phyloP scores from a whole-genome alignment of 2,113 vertebrate genomes.

The Tachycineta bicolor region DNA sequence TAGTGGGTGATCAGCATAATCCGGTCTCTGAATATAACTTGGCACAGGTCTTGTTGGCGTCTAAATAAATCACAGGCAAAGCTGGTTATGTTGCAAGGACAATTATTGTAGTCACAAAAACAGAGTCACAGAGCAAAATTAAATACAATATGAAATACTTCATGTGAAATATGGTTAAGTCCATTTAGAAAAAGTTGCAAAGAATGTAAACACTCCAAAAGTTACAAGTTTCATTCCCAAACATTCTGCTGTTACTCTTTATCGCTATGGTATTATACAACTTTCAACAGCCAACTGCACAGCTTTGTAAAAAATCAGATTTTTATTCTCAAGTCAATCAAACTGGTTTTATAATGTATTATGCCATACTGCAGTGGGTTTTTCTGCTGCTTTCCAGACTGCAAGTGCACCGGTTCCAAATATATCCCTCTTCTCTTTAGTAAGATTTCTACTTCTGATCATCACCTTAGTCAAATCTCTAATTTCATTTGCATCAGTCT shows the following conservation, averaged over 20 bases:
- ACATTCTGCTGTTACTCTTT: neutral
- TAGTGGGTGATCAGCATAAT: slow-evolving; percentile 97
- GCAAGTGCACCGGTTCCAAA: neutral
- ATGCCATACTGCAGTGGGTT: neutral
- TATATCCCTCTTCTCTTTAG: neutral
- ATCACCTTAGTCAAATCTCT: neutral
- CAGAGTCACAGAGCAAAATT: neutral
- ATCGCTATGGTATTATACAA: neutral
- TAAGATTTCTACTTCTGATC: neutral
- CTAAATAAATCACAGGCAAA: slow-evolving; percentile 72
- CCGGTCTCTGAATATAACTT: slow-evolving; percentile 93
- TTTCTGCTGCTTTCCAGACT: neutral
- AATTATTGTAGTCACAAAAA: neutral
- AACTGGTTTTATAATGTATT: neutral
- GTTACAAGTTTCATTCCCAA: neutral
- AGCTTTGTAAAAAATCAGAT: neutral
- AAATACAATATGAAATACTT: neutral
- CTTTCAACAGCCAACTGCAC: neutral
- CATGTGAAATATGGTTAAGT: neutral
- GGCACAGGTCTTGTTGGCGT: slow-evolving; percentile 92
- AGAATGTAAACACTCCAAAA: neutral
- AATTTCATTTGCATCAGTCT: neutral
- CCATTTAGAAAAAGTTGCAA: neutral
- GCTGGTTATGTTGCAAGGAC: slow-evolving; percentile 7
- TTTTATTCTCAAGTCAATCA: neutral